These are phyloP conservation scores for Gila robusta DNA, from an alignment of 2,797 vertebrate species.

Conservation along the genomic window DNA sequence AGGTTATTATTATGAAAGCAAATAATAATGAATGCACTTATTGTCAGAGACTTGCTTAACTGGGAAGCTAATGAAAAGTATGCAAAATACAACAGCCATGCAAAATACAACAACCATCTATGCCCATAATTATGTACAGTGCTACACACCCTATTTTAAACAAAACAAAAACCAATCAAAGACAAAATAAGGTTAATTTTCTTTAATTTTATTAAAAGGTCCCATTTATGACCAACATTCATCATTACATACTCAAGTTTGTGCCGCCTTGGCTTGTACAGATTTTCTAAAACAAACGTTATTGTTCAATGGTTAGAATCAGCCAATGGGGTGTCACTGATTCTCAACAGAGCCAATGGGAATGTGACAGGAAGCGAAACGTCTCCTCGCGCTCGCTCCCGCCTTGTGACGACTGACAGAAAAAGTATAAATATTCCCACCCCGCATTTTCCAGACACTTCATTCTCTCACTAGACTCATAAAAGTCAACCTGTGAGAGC, in stretches of 20 bases:
- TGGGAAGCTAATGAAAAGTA: background rate
- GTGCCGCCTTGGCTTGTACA: background rate
- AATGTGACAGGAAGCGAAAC: background rate
- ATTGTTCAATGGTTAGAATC: background rate
- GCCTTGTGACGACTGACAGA: background rate
- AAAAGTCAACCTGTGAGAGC: constrained; percentile 30
- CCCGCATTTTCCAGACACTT: background rate
- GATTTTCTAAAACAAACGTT: background rate
- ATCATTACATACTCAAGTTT: background rate
- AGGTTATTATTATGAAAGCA: background rate
- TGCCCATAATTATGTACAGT: background rate
- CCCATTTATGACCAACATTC: background rate
- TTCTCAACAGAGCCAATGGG: background rate
- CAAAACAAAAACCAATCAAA: background rate
- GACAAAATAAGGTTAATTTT: background rate
- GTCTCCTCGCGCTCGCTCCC: background rate
- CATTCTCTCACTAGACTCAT: constrained; percentile 41
- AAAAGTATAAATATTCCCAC: constrained; percentile 27
- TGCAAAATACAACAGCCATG: background rate
- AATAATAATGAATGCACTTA: background rate
- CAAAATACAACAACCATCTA: background rate
- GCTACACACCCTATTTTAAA: background rate
- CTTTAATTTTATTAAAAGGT: background rate
- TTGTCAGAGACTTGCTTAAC: background rate
- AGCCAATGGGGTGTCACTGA: constrained; percentile 7